Base-by-base conservation (phyloP, 2,797 vertebrate genomes). In the Hipposideros larvatus region DNA sequence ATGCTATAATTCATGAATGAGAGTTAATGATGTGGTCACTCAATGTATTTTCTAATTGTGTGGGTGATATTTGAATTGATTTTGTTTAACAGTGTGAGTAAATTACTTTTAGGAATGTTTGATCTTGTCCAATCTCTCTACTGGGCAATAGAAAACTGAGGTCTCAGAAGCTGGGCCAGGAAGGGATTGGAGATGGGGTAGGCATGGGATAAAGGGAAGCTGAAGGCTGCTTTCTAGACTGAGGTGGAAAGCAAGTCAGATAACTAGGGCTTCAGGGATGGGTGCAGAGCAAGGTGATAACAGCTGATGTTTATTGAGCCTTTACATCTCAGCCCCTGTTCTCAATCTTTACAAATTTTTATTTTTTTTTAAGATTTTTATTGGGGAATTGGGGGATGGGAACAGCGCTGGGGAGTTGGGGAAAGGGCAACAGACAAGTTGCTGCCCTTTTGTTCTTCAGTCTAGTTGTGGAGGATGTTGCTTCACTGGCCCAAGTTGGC, bases 21-120 rank as follows among this genome's bases (percentile, higher is more conserved):
- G 92, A 97, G 57, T 92, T 95, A 95, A 96, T 96, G 87, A 94
- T 92, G 85, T 74, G 41, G 55, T 91, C 82, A 65, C 46, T 55
- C 53, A 93, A 80, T 94, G 59, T 91, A 92, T 96, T 97, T 97
- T 96, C 75, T 90, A 95, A 93, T 90, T 90, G 2, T 75, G 9
- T 90, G 43, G 3, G 11, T 96, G 78, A 83, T 59, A 95, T 97
- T 96, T 75, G 59, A 66, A 85, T 84, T 65, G 57, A 28, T 71
- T 96, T 95, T 98, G 73, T 78, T 96, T 70, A 96, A 87, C 16
- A 48, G 18, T 87, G 7, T 87, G 41, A 96, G 59, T 87, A 89
- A 61, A 43, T 53, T 84, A 51, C 85, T 93, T 96, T 90, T 51
- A 88, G 57, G 22, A 87, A 63, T 75, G 31, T 91, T 88, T 82